Percentiles rank a stretch among this genome's conserved stretches.
Evolutionary conservation across 2,888 invertebrate genomes (phyloP).

Genomic region (Rotaria socialis): DNA sequence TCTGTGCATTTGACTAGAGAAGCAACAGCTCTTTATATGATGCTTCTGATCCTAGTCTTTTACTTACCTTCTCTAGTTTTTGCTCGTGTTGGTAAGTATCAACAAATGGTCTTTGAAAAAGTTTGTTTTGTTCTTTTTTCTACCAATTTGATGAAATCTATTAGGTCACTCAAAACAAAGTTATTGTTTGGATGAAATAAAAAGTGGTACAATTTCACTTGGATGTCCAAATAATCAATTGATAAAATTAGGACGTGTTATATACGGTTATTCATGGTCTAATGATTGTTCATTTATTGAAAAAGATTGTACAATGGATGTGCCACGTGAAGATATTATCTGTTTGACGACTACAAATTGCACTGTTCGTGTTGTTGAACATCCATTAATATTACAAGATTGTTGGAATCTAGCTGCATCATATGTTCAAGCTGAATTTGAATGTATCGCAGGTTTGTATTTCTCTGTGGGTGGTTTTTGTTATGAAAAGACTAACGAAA

Average conservation of each 20-base stretch:
- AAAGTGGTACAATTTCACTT: conserved; percentile 23
- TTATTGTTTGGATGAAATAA: conserved; percentile 15
- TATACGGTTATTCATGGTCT: conserved; percentile 46
- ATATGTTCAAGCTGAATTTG: conserved; percentile 44
- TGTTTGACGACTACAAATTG: conserved; percentile 42
- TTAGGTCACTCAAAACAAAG: conserved; percentile 23
- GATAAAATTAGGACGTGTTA: conserved; percentile 38
- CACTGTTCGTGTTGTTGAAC: conserved; percentile 42
- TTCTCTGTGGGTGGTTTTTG: background rate
- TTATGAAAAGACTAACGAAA: background rate
- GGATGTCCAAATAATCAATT: conserved; percentile 43
- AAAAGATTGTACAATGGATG: conserved; percentile 46
- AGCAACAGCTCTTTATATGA: background rate
- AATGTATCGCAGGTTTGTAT: conserved; percentile 42
- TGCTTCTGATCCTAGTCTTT: background rate
- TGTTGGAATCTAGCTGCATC: conserved; percentile 46
- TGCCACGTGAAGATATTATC: conserved; percentile 43
- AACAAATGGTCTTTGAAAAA: background rate
- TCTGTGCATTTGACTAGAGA: background rate
- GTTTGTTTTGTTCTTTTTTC: background rate
- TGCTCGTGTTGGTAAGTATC: background rate
- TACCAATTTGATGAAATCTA: background rate
- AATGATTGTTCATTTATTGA: conserved; percentile 45
- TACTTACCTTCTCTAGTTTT: background rate
- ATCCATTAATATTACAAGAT: conserved; percentile 46